Conservation (phyloP, 2,113 vertebrate species). For the Bagarius yarrelli region DNA sequence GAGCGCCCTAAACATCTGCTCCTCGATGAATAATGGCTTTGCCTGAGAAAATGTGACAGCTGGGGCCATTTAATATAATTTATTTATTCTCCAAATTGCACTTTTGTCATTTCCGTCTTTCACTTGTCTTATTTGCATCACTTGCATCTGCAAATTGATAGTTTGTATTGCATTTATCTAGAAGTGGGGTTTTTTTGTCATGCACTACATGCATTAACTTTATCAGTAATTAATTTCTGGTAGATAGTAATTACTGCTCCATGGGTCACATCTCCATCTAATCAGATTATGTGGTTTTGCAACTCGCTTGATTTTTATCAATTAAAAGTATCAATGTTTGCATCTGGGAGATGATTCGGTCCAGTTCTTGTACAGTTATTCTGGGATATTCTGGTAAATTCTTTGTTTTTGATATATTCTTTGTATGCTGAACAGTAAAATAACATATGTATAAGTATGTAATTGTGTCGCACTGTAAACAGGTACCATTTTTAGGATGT, state of each 20-base stretch:
- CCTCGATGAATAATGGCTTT: constrained; percentile 43
- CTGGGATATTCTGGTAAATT: no score
- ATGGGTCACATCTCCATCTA: not conserved
- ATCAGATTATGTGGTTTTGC: not conserved
- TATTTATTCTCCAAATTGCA: not conserved
- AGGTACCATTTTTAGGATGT: no score
- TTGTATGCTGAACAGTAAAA: not conserved
- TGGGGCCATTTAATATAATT: constrained; percentile 22
- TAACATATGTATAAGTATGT: no score
- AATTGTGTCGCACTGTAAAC: no score
- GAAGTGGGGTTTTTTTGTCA: not conserved
- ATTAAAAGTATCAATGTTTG: constrained; percentile 16
- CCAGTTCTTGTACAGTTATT: not conserved
- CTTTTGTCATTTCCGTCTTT: constrained; percentile 14
- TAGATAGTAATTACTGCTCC: not conserved
- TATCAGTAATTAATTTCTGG: not conserved
- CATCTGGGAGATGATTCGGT: not conserved
- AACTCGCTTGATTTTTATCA: not conserved
- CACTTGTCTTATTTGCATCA: not conserved
- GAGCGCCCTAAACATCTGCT: constrained; percentile 13
- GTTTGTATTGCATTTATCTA: not conserved
- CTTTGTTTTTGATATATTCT: not conserved
- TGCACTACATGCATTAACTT: not conserved
- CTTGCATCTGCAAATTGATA: not conserved
- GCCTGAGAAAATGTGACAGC: constrained; percentile 37